Conservation (phyloP, 2,888 invertebrate genomes). For the Dicranocentrus wangi region DNA sequence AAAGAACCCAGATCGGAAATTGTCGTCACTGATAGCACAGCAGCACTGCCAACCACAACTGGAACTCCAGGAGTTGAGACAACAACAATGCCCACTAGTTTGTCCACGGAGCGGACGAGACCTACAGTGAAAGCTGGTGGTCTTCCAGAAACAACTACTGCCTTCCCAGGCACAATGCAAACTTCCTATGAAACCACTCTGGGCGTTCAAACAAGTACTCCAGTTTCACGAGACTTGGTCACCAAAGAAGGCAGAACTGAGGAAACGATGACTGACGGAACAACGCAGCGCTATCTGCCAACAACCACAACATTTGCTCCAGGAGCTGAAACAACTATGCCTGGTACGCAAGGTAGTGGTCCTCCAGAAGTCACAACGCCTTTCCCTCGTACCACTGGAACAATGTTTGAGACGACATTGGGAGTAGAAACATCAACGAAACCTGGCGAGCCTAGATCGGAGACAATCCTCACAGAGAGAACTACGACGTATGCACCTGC, state of each 20-base stretch:
- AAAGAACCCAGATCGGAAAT: no score
- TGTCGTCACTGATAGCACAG: no score
- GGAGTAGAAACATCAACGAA: not conserved
- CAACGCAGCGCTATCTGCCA: conserved; percentile 23
- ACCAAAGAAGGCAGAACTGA: not conserved
- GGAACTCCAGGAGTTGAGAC: no score
- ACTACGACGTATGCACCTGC: no score
- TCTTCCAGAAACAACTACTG: not conserved
- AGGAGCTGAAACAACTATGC: no score
- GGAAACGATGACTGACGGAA: conserved; percentile 4
- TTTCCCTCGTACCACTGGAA: not conserved
- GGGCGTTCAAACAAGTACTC: not conserved
- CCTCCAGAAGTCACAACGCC: not conserved
- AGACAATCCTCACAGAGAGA: no score
- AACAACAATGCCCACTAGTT: no score
- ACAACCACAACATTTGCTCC: conserved; percentile 6
- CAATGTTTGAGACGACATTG: conserved; percentile 9
- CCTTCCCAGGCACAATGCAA: not conserved
- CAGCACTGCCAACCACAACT: no score
- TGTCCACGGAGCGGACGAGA: not conserved
- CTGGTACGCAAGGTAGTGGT: no score
- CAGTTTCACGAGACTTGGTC: not conserved
- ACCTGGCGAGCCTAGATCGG: not conserved
- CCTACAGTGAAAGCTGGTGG: not conserved
- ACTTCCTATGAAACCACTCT: no score